Evolutionary conservation across 2,113 vertebrate species (phyloP).

Genomic region (Ophthalmolycus amberensis): DNA sequence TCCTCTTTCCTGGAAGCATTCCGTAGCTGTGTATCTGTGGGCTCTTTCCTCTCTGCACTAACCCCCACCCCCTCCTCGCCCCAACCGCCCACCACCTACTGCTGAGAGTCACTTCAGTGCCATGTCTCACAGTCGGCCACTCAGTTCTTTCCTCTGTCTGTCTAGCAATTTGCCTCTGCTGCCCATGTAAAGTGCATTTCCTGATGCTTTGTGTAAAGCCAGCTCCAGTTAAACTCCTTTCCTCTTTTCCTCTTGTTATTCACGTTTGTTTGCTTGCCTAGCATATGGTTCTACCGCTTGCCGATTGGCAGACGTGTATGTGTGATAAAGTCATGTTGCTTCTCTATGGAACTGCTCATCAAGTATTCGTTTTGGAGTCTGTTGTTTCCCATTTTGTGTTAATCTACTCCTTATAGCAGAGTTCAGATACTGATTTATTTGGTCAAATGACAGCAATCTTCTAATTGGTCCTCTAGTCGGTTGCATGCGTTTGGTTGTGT

Average conservation of each 20-base stretch:
- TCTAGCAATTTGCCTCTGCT: conserved; percentile 34
- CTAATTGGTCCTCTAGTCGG: not conserved
- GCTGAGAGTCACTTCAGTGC: conserved; percentile 58
- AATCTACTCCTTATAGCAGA: not conserved
- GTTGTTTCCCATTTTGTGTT: not conserved
- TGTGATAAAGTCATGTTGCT: conserved; percentile 14
- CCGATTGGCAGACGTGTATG: not conserved
- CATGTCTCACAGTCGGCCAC: conserved; percentile 38
- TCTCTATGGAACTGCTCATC: conserved; percentile 2
- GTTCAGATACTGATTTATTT: conserved; percentile 12
- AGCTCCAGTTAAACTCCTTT: not conserved
- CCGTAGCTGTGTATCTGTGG: conserved; percentile 32
- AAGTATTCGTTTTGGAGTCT: conserved; percentile 14
- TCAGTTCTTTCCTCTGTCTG: conserved; percentile 39
- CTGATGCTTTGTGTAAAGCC: conserved; percentile 27
- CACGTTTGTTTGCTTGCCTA: not conserved
- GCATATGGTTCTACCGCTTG: conserved; percentile 25
- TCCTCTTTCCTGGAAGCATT: conserved; percentile 40
- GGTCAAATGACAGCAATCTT: conserved; percentile 12
- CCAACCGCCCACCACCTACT: conserved; percentile 8
- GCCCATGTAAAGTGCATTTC: conserved; percentile 23
- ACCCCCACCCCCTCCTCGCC: conserved; percentile 9
- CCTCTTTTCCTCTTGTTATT: not conserved
- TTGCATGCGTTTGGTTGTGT: not conserved
- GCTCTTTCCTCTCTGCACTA: conserved; percentile 41